Conservation (phyloP, 1,140 invertebrate genomes). For the Cyclargus thomasi region DNA sequence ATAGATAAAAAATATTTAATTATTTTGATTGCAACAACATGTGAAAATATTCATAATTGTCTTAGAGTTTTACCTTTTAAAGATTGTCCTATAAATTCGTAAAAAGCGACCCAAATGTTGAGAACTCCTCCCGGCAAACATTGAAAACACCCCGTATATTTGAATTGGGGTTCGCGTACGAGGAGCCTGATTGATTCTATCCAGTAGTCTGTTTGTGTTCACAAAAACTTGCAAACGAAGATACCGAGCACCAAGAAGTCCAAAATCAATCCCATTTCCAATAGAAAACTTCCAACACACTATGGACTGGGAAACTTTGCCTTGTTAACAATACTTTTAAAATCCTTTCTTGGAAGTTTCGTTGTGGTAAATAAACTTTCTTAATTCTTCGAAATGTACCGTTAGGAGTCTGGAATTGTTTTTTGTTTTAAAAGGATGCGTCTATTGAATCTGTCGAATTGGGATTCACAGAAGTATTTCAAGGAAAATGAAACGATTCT, state of each 20-base stretch:
- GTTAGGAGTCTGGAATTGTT: not conserved
- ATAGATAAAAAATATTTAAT: too few species aligned
- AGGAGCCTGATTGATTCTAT: slow-evolving; percentile 58
- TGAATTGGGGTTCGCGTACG: slow-evolving; percentile 45
- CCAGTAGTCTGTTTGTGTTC: slow-evolving; percentile 39
- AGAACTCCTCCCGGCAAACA: slow-evolving; percentile 40
- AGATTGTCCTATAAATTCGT: too few species aligned
- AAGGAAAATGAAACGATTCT: too few species aligned
- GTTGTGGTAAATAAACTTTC: slow-evolving; percentile 9
- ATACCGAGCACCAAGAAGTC: slow-evolving; percentile 9
- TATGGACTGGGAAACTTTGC: slow-evolving; percentile 1
- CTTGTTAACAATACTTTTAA: slow-evolving; percentile 2
- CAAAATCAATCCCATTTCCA: not conserved
- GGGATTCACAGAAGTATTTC: too few species aligned
- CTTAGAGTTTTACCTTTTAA: too few species aligned
- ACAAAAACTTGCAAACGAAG: slow-evolving; percentile 31
- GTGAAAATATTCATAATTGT: too few species aligned
- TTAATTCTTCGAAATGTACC: not conserved
- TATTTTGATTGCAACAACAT: too few species aligned
- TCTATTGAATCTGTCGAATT: not conserved
- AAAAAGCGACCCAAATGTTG: slow-evolving; percentile 7
- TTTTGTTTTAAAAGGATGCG: not conserved
- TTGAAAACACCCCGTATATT: slow-evolving; percentile 44
- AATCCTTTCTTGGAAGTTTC: slow-evolving; percentile 6
- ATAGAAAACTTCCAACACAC: slow-evolving; percentile 3